Evolutionary conservation across 64 coral and sea anemone species (phyloP).

Genomic region (Astreopora myriophthalma): DNA sequence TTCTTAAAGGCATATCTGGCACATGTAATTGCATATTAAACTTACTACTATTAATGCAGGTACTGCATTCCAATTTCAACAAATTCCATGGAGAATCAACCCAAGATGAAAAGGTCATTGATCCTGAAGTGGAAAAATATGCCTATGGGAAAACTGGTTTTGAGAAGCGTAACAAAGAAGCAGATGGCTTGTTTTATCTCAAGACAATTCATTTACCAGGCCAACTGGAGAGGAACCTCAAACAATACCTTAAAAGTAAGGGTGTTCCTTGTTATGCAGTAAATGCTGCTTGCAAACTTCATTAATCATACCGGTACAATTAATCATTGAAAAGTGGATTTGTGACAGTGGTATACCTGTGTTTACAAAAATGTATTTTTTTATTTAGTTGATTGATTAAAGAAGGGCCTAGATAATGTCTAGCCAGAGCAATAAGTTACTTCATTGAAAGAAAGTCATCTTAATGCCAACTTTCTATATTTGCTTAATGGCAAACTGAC

Average conservation of each 20-base stretch:
- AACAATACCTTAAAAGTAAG: conserved; percentile 90
- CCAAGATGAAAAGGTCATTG: background rate
- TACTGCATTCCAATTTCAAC: background rate
- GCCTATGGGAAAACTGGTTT: conserved; percentile 72
- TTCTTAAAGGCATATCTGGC: too few relatives aligned
- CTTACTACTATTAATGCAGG: background rate
- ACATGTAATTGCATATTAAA: too few relatives aligned
- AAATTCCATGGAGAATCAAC: conserved; percentile 1
- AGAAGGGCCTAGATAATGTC: too few relatives aligned
- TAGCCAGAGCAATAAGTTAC: too few relatives aligned
- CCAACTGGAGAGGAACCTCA: conserved; percentile 76
- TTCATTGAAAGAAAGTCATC: too few relatives aligned
- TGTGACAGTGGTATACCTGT: too few relatives aligned
- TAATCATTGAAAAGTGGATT: background rate
- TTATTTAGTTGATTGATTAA: too few relatives aligned
- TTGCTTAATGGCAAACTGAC: too few relatives aligned
- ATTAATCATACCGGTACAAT: too few relatives aligned
- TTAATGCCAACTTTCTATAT: too few relatives aligned
- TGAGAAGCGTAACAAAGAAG: conserved; percentile 65
- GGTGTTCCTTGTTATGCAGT: background rate
- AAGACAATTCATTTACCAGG: conserved; percentile 80
- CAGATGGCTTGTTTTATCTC: conserved; percentile 83
- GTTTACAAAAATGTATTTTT: too few relatives aligned
- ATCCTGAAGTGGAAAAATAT: conserved; percentile 45
- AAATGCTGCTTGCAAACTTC: background rate